Base-by-base conservation (phyloP, 2,888 invertebrate genomes). In the Drosophila greeni region DNA sequence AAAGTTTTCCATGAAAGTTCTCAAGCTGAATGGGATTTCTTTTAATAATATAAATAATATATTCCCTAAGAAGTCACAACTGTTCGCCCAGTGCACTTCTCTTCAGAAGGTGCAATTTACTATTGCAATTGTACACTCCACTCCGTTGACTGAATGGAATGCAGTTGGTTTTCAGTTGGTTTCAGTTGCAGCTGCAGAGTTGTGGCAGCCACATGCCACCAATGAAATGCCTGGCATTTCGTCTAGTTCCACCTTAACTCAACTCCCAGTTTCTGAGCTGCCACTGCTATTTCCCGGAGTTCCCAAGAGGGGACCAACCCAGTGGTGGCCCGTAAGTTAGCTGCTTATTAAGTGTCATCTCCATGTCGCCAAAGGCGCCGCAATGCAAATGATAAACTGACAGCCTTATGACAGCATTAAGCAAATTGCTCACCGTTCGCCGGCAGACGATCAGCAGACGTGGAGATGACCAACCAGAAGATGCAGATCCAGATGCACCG, bases 331-430 rank as follows among this genome's bases (percentile, higher is more conserved):
- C 47, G 40, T 55, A 47, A 51, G 51, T 52, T 34, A 64, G 61
- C 55, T 66, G 47, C 67, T 67, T 67, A 67, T 71, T 72, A 71
- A 64, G 81, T 82, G 81, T 78, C 81, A 76, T 76, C 82, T 67
- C 67, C 67, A 69, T 68, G 69, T 68, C 54, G 70, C 64, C 54
- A 66, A 60, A 66, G 51, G 66, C 60, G 68, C 68, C 66, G 68
- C 68, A 61, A 66, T 62, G 76, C 67, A 75, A 58, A 82, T 82
- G 82, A 79, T 81, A 75, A 81, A 81, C 83, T 82, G 81, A 81
- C 81, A 81, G 76, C 74, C 78, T 81, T 81, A 81, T 81, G 81
- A 81, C 76, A 75, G 79, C 79, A 79, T 79, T 79, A 82, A 82
- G 76, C 81, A 81, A 81, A 82, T 82, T 82, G 78, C 49, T 54